Base-by-base conservation (phyloP, 2,113 vertebrate species). In the Scartelaos histophorus region DNA sequence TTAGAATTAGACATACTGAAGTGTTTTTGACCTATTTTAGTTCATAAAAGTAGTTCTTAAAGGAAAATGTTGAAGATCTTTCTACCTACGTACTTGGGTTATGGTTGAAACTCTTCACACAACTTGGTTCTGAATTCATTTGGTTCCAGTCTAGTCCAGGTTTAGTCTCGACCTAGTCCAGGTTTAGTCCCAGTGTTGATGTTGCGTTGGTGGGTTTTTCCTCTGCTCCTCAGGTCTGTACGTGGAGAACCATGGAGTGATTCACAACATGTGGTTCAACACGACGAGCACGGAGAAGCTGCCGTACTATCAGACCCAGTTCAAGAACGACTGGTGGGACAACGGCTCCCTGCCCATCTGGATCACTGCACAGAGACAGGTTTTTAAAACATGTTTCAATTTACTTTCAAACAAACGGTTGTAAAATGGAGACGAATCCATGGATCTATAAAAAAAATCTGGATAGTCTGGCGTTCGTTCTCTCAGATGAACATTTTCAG, bases 251-350 rank as follows among this genome's bases (percentile, higher is more conserved):
- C 97, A 98, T 0, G 95, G 96, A 0, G 97, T 98, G 25, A 91
- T 98, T 47, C 97, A 98, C 79, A 98, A 97, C 93, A 96, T 97
- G 96, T 98, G 91, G 93, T 98, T 96, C 84, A 88, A 96, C 83
- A 93, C 93, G 45, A 92, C 47, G 80, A 93, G 75, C 0, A 79
- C 49, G 0, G 0, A 84, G 79, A 97, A 82, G 80, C 86, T 93
- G 76, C 83, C 94, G 2, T 98, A 96, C 91, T 87, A 96, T 66
- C 22, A 51, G 75, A 95, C 94, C 0, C 95, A 95, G 75, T 92
- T 93, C 38, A 75, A 94, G 24, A 83, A 89, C 47, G 85, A 83
- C 17, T 97, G 96, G 96, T 98, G 97, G 97, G 96, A 98, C 93
- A 97, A 95, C 0, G 96, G 97, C 71, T 94, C 90, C 12, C 61